Conservation (phyloP, 2,797 vertebrate genomes). For the Pachyuromys duprasi region DNA sequence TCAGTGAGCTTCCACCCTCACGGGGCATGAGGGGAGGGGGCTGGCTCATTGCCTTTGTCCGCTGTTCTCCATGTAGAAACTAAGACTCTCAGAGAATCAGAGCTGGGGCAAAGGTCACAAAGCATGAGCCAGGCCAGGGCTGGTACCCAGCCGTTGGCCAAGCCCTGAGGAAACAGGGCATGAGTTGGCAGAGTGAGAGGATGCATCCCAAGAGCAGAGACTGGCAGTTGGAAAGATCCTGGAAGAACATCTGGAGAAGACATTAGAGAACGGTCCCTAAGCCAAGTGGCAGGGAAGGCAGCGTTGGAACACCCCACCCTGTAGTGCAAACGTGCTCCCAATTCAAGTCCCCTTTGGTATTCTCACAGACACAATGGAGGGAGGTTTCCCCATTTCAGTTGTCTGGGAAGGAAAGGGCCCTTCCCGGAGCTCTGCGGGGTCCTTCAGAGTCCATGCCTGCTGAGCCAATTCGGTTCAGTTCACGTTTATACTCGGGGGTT, state of each 20-base stretch:
- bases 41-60: neutral
- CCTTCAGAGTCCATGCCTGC: too few species aligned
- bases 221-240: neutral
- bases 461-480: neutral
- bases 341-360: neutral
- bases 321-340: neutral
- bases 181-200: neutral
- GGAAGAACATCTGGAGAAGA: neutral
- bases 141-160: neutral
- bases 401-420: neutral
- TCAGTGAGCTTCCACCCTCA: neutral
- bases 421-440: neutral
- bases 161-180: neutral
- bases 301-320: too few species aligned
- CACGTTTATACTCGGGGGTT: neutral
- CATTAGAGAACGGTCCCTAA: neutral
- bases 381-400: neutral
- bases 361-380: neutral
- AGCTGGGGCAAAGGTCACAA: neutral
- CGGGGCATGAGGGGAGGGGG: neutral
- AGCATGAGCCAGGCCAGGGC: neutral
- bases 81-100: neutral
- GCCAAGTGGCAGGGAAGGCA: neutral
- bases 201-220: neutral
- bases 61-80: neutral